These are phyloP conservation scores for Alectura lathami DNA, from an alignment of 2,113 vertebrate species.

Conservation along the genomic window DNA sequence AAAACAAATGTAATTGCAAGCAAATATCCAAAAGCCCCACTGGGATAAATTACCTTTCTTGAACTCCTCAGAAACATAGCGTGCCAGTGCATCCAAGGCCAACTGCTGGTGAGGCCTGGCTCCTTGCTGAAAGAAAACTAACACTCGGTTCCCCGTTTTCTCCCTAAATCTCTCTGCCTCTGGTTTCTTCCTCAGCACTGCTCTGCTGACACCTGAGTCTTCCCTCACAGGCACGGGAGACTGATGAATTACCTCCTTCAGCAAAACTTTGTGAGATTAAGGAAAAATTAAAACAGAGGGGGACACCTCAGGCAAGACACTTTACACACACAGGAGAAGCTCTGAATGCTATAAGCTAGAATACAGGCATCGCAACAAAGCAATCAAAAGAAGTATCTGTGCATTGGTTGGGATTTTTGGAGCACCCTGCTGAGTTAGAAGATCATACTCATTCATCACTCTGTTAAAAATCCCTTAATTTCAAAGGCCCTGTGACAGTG, in stretches of 20 bases:
- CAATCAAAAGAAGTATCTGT: background rate
- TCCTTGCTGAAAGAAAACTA: background rate
- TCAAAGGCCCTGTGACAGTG: background rate
- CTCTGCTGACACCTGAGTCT: background rate
- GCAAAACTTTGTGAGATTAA: background rate
- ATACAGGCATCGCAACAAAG: background rate
- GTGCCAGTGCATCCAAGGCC: background rate
- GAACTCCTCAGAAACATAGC: background rate
- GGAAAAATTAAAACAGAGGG: background rate
- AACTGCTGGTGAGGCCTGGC: background rate
- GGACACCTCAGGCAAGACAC: background rate
- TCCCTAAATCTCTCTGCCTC: background rate
- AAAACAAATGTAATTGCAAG: constrained; percentile 25
- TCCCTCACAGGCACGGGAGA: background rate
- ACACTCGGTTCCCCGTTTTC: background rate
- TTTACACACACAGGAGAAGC: background rate
- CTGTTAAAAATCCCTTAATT: background rate
- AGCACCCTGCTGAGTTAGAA: background rate
- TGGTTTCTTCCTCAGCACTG: background rate
- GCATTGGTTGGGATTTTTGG: background rate
- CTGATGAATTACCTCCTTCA: background rate
- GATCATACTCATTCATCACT: background rate
- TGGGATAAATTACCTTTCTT: background rate
- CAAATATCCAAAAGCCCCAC: background rate
- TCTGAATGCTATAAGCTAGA: background rate